Conservation (phyloP, 2,888 invertebrate genomes). For the Aromia moschata region DNA sequence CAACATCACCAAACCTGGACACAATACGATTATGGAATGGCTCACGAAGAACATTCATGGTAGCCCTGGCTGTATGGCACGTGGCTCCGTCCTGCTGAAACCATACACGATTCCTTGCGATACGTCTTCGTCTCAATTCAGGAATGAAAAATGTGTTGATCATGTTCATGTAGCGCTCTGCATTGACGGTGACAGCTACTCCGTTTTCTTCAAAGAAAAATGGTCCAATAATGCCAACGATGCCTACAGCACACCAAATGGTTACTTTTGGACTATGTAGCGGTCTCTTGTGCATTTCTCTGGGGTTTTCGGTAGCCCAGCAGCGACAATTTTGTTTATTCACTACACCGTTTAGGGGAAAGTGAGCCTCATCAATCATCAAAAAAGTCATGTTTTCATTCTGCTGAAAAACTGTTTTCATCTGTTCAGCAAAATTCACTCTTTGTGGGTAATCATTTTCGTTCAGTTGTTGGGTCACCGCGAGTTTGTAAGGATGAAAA, state of each 20-base stretch:
- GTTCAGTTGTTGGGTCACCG: neutral
- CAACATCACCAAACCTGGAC: slow-evolving; percentile 11
- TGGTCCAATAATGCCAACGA: neutral
- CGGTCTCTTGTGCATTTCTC: no score
- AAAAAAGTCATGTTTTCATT: neutral
- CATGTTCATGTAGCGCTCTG: neutral
- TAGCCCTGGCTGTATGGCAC: neutral
- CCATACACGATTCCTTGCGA: neutral
- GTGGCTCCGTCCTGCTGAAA: neutral
- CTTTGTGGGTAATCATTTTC: neutral
- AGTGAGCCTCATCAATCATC: neutral
- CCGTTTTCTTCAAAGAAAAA: neutral
- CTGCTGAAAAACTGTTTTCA: neutral
- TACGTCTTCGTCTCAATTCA: neutral
- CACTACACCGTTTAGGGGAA: neutral
- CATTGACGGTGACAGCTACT: neutral
- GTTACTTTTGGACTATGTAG: neutral
- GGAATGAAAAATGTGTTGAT: neutral
- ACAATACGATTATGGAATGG: neutral
- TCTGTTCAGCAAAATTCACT: neutral
- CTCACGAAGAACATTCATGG: neutral
- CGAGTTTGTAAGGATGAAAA: neutral
- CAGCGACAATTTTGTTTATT: neutral
- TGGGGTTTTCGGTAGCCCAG: neutral
- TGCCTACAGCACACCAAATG: neutral